These are phyloP conservation scores for Puma concolor DNA, from an alignment of 2,113 vertebrate species.

Conservation along the genomic window DNA sequence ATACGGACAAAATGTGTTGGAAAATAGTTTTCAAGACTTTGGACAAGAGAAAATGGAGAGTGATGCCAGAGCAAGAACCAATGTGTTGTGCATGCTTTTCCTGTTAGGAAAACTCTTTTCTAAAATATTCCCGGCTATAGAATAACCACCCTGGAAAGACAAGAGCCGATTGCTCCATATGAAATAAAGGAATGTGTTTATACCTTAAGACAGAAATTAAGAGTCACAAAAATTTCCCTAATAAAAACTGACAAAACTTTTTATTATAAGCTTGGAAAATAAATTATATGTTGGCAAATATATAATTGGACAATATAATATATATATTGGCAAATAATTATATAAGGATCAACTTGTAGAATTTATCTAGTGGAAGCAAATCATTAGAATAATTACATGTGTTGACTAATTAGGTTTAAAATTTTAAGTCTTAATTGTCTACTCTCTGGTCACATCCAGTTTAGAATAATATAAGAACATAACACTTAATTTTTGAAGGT, in stretches of 20 bases:
- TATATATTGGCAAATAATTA: neutral
- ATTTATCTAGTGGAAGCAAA: neutral
- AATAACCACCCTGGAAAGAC: neutral
- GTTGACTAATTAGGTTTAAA: neutral
- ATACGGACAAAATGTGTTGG: neutral
- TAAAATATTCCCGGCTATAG: neutral
- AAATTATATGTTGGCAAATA: neutral
- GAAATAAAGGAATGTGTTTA: neutral
- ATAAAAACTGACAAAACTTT: neutral
- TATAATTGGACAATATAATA: no score
- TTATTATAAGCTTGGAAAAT: neutral
- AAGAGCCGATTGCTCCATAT: neutral
- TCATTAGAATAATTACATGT: neutral
- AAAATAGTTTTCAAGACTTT: neutral
- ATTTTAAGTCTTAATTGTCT: neutral
- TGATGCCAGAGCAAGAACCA: neutral
- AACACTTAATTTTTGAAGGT: neutral
- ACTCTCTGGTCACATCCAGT: neutral
- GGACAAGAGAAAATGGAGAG: neutral
- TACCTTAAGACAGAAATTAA: neutral
- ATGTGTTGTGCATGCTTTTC: neutral
- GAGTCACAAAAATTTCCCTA: neutral
- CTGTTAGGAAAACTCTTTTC: neutral
- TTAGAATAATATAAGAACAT: neutral
- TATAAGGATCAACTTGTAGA: no score